phyloP scores from a whole-genome alignment of 1,140 invertebrate species.

The Leptopilina clavipes region DNA sequence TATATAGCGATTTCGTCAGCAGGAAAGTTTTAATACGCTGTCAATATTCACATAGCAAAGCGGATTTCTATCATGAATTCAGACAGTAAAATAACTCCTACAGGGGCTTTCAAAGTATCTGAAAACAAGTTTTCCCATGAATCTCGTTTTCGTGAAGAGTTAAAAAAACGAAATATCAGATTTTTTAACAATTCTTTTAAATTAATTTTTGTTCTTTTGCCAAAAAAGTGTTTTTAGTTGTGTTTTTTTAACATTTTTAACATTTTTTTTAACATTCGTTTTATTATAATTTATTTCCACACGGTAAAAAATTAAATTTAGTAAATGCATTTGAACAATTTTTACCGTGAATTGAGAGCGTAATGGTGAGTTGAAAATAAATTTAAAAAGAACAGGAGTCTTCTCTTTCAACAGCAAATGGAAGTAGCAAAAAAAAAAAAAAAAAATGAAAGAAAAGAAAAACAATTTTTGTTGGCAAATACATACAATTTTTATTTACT shows the following conservation, averaged over 20 bases:
- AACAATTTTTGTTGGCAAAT: constrained; percentile 8
- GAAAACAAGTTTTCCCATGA: background rate
- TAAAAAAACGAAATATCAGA: too few species aligned
- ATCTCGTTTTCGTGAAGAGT: too few species aligned
- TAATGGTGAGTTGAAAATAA: constrained; percentile 12
- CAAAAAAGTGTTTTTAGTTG: too few species aligned
- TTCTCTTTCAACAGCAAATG: constrained; percentile 12
- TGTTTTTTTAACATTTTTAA: too few species aligned
- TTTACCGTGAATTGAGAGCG: background rate
- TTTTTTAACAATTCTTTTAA: too few species aligned
- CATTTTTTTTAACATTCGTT: too few species aligned
- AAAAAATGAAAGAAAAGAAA: background rate
- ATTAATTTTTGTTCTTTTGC: too few species aligned
- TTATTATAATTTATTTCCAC: too few species aligned
- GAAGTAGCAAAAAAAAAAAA: background rate
- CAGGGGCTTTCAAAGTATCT: background rate
- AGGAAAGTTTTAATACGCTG: constrained; percentile 5
- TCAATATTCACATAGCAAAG: constrained; percentile 19
- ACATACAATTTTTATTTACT: constrained; percentile 15
- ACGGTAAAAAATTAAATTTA: background rate
- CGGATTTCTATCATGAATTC: constrained; percentile 4
- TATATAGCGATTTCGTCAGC: constrained; percentile 3
- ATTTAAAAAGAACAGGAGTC: background rate
- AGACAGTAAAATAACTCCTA: background rate
- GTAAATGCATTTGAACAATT: background rate